Evolutionary conservation across 2,113 vertebrate species (phyloP).

Genomic region (Psammodynastes pulverulentus): DNA sequence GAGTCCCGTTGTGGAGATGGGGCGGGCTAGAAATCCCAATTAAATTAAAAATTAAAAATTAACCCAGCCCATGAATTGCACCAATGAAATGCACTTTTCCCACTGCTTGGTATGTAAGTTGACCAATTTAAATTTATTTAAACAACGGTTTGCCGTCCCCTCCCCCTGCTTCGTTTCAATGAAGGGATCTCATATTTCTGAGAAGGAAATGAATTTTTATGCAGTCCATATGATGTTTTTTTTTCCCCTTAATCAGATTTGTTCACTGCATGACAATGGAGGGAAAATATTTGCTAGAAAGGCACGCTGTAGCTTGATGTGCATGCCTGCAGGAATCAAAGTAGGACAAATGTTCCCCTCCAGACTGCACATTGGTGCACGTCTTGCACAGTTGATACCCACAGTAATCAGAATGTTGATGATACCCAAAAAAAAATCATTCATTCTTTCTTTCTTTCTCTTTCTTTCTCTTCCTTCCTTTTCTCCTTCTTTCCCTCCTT

Average conservation of each 20-base stretch:
- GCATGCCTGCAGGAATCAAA: slow-evolving; percentile 33
- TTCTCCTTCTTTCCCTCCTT: too few relatives aligned
- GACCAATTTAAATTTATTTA: slow-evolving; percentile 14
- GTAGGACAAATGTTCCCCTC: neutral
- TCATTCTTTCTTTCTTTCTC: neutral
- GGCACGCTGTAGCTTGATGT: slow-evolving; percentile 5
- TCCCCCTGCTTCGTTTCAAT: neutral
- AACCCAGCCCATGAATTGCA: neutral
- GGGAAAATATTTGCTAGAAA: slow-evolving; percentile 46
- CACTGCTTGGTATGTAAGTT: neutral
- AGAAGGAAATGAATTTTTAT: slow-evolving; percentile 46
- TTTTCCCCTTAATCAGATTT: slow-evolving; percentile 1
- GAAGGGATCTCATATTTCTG: slow-evolving; percentile 34
- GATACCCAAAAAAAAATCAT: slow-evolving; percentile 30
- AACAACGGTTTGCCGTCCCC: slow-evolving; percentile 10
- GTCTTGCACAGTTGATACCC: neutral
- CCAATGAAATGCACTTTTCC: neutral
- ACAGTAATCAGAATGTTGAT: slow-evolving; percentile 27
- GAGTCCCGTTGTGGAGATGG: too few relatives aligned
- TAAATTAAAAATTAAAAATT: too few relatives aligned
- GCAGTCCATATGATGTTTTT: slow-evolving; percentile 16
- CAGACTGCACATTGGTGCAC: neutral
- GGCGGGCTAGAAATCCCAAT: too few relatives aligned
- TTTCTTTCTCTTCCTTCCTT: too few relatives aligned
- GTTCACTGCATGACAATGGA: neutral